Conservation (phyloP, 1,140 invertebrate genomes). For the Drosophila truncata region DNA sequence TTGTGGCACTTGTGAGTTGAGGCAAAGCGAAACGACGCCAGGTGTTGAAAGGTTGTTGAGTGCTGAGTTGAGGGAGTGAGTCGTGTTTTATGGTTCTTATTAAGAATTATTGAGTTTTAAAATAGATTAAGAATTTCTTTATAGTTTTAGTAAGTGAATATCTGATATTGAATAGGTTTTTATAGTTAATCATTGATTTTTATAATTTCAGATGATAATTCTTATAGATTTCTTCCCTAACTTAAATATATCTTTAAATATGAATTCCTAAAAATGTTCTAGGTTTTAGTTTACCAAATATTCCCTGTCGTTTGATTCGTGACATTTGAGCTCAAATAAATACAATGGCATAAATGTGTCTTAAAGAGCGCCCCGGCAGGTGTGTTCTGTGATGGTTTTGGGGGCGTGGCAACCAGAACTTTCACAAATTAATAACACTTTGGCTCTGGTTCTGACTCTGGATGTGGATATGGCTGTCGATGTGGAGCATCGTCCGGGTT, state of each 20-base stretch:
- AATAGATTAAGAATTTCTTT: background rate
- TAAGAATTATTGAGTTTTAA: background rate
- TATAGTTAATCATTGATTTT: background rate
- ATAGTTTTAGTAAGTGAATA: background rate
- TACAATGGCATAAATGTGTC: background rate
- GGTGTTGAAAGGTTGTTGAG: conserved; percentile 32
- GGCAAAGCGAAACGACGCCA: conserved; percentile 27
- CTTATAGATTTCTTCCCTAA: rapidly evolving
- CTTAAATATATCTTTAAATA: background rate
- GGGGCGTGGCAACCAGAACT: conserved; percentile 73
- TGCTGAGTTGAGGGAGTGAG: background rate
- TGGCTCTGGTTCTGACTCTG: conserved; percentile 7
- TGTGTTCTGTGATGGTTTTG: conserved; percentile 10
- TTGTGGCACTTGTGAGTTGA: conserved; percentile 37
- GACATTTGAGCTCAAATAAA: background rate
- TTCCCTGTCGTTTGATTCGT: background rate
- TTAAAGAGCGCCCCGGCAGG: conserved; percentile 1
- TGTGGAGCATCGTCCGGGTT: conserved; percentile 57
- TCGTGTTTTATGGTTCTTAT: background rate
- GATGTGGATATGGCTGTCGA: conserved; percentile 14
- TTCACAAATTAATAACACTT: conserved; percentile 81
- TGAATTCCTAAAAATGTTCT: background rate
- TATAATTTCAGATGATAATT: background rate
- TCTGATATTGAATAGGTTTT: background rate
- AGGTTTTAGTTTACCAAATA: background rate